Conservation (phyloP, 2,113 vertebrate species). For the Columbina picui region DNA sequence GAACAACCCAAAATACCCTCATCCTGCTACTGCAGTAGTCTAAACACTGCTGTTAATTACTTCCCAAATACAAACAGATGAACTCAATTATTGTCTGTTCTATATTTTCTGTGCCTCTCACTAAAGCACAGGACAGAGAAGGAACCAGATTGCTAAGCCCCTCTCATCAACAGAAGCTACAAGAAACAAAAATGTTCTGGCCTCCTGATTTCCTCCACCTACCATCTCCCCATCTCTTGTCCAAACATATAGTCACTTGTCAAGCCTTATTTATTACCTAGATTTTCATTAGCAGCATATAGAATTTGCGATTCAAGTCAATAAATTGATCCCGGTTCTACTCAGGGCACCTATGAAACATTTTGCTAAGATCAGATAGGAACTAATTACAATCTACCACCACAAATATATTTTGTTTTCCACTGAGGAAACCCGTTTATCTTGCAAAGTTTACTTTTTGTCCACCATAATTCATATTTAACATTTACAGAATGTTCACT, state of each 20-base stretch:
- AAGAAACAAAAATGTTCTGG: neutral
- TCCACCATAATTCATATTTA: neutral
- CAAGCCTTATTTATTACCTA: neutral
- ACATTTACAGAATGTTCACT: slow-evolving; percentile 41
- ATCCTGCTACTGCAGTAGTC: neutral
- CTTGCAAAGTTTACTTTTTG: neutral
- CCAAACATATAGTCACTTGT: neutral
- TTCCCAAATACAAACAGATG: neutral
- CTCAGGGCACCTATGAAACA: neutral
- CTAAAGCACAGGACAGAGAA: neutral
- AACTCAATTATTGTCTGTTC: neutral
- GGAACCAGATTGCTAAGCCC: neutral
- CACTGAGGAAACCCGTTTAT: neutral
- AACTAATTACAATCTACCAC: neutral
- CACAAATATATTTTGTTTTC: neutral
- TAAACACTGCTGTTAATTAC: neutral
- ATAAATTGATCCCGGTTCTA: neutral
- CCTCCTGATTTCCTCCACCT: neutral
- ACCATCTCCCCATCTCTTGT: neutral
- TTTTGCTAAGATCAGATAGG: neutral
- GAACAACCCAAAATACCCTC: neutral
- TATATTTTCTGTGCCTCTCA: neutral
- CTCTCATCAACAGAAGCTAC: neutral
- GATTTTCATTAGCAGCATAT: neutral
- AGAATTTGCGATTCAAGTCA: neutral